phyloP scores from a whole-genome alignment of 2,888 invertebrate genomes.

The Plagiodera versicolora region DNA sequence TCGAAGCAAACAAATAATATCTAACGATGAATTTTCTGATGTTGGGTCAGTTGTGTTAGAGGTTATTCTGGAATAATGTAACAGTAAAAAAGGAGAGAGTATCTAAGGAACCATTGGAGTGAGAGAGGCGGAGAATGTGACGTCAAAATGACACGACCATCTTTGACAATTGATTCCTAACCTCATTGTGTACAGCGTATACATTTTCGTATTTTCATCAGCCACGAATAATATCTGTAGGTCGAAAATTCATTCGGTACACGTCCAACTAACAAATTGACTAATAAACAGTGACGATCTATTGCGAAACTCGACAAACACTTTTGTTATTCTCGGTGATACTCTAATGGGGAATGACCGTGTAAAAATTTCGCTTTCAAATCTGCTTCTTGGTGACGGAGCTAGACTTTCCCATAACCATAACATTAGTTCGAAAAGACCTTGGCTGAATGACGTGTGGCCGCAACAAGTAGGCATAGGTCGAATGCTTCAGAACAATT shows the following conservation, averaged over 20 bases:
- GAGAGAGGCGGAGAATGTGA: too few relatives aligned
- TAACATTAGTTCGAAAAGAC: constrained; percentile 29
- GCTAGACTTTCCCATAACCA: constrained; percentile 25
- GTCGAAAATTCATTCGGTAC: not conserved
- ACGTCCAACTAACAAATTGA: not conserved
- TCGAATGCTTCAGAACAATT: constrained; percentile 34
- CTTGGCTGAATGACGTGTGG: constrained; percentile 37
- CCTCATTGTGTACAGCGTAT: too few relatives aligned
- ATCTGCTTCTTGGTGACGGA: constrained; percentile 17
- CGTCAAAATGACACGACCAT: too few relatives aligned
- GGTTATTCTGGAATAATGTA: too few relatives aligned
- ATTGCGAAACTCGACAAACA: not conserved
- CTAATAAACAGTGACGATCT: not conserved
- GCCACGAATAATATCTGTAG: not conserved
- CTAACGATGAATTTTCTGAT: too few relatives aligned
- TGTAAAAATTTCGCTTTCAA: constrained; percentile 14
- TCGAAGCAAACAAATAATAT: not conserved
- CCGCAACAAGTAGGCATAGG: constrained; percentile 45
- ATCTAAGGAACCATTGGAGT: too few relatives aligned
- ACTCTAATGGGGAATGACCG: not conserved
- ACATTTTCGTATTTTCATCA: not conserved
- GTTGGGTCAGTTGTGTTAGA: too few relatives aligned
- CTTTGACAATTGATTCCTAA: too few relatives aligned
- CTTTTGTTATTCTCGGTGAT: not conserved
- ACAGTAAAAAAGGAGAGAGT: too few relatives aligned